Base-by-base conservation (phyloP, 2,113 vertebrate genomes). In the Chamaetylas fuelleborni region DNA sequence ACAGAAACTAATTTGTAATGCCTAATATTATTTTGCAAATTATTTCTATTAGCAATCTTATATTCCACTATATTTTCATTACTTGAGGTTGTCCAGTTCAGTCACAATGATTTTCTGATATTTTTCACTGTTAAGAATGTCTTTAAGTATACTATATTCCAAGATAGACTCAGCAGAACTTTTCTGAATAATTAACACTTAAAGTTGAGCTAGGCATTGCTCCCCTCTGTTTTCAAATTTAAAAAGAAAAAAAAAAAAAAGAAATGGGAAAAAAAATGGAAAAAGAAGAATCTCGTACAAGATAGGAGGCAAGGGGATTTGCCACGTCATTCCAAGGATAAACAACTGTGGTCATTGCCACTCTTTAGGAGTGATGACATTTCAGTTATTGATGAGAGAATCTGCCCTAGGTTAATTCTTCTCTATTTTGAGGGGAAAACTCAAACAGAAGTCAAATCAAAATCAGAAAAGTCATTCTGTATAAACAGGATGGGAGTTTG, bases 401-500 rank as follows among this genome's bases (percentile, higher is more conserved):
- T 50, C 86, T 73, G n/a, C 56, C 69, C 64, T 71, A 56, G 61
- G 71, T 91, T 84, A 94, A 95, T 77, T 96, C 62, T 48, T 82
- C 69, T 91, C 19, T 93, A 53, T 20, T 71, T 87, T 69, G 40
- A 88, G 25, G 47, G 77, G 57, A 71, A 95, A 81, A 64, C 26
- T 81, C 50, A 91, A 19, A 70, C 36, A 70, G 77, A 94, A 70
- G 73, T n/a, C 67, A 69, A 58, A 50, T 34, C 51, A 93, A 92
- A 92, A 73, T 65, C 69, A 96, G 78, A 58, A 90, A 96, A 96
- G 71, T 31, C 29, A 69, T 81, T 95, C 70, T 72, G 34, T 57
- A 84, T 85, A 92, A 95, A 89, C 36, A 95, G 81, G 54, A 95
- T 53, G 73, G 42, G 61, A 93, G 48, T 91, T 84, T 72, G 70